phyloP scores from a whole-genome alignment of 1,140 invertebrate species.

The Panonychus citri region DNA sequence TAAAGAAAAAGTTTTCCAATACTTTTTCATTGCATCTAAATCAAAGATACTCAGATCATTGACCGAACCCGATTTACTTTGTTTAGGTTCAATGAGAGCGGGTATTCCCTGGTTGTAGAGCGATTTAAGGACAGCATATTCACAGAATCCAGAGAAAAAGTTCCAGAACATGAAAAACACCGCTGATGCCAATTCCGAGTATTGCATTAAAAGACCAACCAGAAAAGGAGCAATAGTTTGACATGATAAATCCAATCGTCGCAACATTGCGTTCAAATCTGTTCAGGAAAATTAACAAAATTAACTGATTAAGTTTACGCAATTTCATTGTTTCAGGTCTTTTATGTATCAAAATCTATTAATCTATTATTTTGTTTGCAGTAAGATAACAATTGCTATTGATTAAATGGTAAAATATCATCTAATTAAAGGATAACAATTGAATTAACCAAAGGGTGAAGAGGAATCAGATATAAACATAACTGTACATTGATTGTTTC shows the following conservation, averaged over 20 bases:
- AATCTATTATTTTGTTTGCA: too few relatives aligned
- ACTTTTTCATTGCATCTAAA: neutral
- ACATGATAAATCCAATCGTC: conserved; percentile 28
- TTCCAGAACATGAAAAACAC: conserved; percentile 21
- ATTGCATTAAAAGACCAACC: conserved; percentile 27
- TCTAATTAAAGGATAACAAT: too few relatives aligned
- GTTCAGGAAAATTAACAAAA: neutral
- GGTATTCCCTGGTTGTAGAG: neutral
- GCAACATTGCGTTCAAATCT: conserved; percentile 24
- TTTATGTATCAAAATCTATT: too few relatives aligned
- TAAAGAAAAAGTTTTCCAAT: neutral
- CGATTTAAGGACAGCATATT: neutral
- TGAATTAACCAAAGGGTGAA: too few relatives aligned
- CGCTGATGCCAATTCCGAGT: conserved; percentile 19
- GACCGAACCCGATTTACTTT: neutral
- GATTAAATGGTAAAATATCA: too few relatives aligned
- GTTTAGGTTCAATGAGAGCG: neutral
- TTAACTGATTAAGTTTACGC: too few relatives aligned
- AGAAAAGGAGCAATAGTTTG: conserved; percentile 28
- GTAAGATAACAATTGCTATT: too few relatives aligned
- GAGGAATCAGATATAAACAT: too few relatives aligned
- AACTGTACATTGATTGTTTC: too few relatives aligned
- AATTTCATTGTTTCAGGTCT: too few relatives aligned
- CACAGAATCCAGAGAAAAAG: neutral
- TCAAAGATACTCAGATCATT: neutral